A percentile compares a stretch with the other conserved stretches of the same genome.
Evolutionary conservation across 2,888 invertebrate genomes (phyloP).

Genomic region (Rotaria sp.): DNA sequence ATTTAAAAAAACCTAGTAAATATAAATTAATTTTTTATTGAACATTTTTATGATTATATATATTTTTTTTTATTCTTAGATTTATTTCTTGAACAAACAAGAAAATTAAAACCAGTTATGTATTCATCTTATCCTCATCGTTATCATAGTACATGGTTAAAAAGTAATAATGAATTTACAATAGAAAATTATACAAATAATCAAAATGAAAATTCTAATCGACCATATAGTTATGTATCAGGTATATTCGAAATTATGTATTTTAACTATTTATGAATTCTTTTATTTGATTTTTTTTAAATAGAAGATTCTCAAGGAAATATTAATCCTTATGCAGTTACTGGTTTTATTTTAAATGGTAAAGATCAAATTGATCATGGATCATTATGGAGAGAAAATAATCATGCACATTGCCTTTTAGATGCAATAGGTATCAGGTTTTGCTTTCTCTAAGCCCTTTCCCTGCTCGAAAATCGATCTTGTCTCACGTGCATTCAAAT

Average conservation of each 20-base stretch:
- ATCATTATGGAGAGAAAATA: background rate
- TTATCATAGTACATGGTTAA: background rate
- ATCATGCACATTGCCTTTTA: background rate
- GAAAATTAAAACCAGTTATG: constrained; percentile 9
- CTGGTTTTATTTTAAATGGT: background rate
- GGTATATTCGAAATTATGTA: background rate
- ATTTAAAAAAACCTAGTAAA: background rate
- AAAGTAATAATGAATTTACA: constrained; percentile 26
- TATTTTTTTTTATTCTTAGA: background rate
- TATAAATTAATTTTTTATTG: background rate
- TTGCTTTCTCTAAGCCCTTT: too few relatives aligned
- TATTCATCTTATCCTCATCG: background rate
- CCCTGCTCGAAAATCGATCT: too few relatives aligned
- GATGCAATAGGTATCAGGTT: background rate
- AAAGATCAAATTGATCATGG: background rate
- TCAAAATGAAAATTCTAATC: background rate
- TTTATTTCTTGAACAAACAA: background rate
- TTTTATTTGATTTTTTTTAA: background rate
- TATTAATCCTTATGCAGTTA: constrained; percentile 21
- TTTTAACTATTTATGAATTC: background rate
- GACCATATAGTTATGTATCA: constrained; percentile 6
- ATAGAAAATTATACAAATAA: background rate
- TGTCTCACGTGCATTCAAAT: too few relatives aligned
- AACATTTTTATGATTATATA: background rate
- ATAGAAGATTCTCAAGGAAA: constrained; percentile 27